Percentiles rank a stretch among this genome's conserved stretches.
phyloP scores from a whole-genome alignment of 2,113 vertebrate species.

The Tyrannus savana region DNA sequence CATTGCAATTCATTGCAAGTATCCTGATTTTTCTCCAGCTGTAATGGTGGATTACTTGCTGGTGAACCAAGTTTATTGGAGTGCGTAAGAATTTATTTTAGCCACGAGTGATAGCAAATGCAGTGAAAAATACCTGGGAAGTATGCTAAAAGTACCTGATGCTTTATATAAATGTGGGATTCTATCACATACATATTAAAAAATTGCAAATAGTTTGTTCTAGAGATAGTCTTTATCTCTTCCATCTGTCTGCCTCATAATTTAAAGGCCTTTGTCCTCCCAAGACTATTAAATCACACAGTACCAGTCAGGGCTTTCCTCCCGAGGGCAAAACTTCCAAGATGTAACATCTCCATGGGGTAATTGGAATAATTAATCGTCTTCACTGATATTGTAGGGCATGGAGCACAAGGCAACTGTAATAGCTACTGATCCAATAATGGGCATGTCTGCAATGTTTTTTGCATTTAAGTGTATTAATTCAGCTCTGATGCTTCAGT shows the following conservation, averaged over 20 bases:
- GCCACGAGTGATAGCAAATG: neutral
- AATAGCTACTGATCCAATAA: neutral
- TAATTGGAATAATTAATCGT: slow-evolving; percentile 40
- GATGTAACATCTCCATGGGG: neutral
- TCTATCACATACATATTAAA: neutral
- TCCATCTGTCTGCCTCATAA: slow-evolving; percentile 51
- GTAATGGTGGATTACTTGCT: neutral
- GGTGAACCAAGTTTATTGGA: neutral
- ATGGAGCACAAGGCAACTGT: neutral
- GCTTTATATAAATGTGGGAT: neutral
- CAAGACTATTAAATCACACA: slow-evolving; percentile 23
- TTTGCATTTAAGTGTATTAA: neutral
- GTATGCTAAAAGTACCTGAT: neutral
- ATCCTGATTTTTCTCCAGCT: neutral
- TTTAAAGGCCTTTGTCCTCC: slow-evolving; percentile 37
- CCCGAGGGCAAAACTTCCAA: slow-evolving; percentile 27
- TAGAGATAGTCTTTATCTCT: slow-evolving; percentile 10
- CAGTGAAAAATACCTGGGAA: neutral
- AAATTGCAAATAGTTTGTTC: neutral
- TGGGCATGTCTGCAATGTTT: neutral
- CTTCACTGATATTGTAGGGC: neutral
- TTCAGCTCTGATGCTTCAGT: neutral
- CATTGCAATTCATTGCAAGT: neutral
- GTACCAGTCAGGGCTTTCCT: slow-evolving; percentile 1
- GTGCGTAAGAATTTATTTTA: neutral